Conservation (phyloP, 2,888 invertebrate genomes). For the Rhaphigaster nebulosa region DNA sequence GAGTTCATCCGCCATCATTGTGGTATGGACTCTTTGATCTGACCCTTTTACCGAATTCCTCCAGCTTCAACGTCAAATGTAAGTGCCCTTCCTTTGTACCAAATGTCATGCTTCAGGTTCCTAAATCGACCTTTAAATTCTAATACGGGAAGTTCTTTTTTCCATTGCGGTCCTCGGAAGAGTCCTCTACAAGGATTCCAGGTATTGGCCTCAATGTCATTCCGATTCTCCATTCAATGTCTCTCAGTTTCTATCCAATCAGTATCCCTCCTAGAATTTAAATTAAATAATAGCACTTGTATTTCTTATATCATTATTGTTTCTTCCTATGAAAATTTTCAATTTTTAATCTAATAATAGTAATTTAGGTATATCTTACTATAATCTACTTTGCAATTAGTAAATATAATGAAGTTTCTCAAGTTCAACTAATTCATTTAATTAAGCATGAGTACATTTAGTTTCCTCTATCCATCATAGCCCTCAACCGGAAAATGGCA, state of each 20-base stretch:
- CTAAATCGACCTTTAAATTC: constrained; percentile 21
- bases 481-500: no score
- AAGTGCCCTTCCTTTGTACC: not conserved
- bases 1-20: not conserved
- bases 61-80: constrained; percentile 7
- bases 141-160: not conserved
- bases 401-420: no score
- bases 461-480: no score
- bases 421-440: no score
- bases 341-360: no score
- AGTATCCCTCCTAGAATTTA: not conserved
- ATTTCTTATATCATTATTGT: no score
- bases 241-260: not conserved
- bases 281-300: not conserved
- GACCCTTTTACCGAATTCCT: not conserved
- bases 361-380: no score
- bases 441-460: no score
- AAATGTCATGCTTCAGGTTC: constrained; percentile 17
- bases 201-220: not conserved
- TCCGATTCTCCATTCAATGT: not conserved
- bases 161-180: not conserved
- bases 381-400: no score
- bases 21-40: not conserved
- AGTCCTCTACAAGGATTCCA: not conserved
- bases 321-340: no score